These are phyloP conservation scores for Siniperca undulata DNA, from an alignment of 2,797 vertebrate genomes.

Conservation along the genomic window DNA sequence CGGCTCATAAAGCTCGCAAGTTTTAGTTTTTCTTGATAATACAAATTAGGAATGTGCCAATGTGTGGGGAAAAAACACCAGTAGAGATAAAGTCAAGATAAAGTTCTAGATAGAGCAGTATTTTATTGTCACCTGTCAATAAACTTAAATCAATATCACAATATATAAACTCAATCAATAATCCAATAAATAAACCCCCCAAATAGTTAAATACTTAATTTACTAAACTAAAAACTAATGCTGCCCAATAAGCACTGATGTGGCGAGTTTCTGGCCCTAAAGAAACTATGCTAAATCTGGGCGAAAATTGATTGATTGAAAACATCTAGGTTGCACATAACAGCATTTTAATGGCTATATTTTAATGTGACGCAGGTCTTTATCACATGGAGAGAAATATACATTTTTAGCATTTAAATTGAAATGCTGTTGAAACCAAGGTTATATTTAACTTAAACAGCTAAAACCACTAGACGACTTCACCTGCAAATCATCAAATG, in stretches of 20 bases:
- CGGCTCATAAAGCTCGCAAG: neutral
- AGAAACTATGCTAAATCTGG: neutral
- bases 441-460: neutral
- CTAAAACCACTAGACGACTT: neutral
- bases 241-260: too few species aligned
- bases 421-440: neutral
- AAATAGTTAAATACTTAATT: neutral
- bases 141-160: too few species aligned
- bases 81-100: neutral
- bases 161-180: neutral
- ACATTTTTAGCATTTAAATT: too few species aligned
- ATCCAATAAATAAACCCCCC: neutral
- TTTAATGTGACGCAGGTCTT: neutral
- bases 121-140: neutral
- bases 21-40: neutral
- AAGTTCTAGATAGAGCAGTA: neutral
- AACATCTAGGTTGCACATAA: neutral
- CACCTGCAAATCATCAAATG: neutral
- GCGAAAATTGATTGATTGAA: neutral
- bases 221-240: neutral
- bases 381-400: neutral
- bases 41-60: neutral
- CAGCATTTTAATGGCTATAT: neutral
- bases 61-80: neutral
- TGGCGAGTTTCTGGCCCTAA: neutral